Evolutionary conservation across 2,888 invertebrate species (phyloP), one percentile per base, ranked within the genome.

Genomic region (Ophion ellenae): DNA sequence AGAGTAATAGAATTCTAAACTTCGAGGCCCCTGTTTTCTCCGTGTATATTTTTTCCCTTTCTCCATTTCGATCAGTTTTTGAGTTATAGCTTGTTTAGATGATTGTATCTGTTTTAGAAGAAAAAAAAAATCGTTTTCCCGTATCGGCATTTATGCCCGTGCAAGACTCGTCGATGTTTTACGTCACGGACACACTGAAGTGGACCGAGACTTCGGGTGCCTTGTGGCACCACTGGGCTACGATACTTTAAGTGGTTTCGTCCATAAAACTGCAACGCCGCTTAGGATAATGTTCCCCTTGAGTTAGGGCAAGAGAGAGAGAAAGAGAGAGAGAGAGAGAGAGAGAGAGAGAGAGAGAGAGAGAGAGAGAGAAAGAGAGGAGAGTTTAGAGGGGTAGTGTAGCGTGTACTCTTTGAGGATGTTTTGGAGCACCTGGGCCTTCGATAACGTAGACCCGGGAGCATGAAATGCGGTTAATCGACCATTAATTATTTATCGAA

Each of bases 211-310:
- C 66, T 59, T 36, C 45, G 47, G 47, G 17, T 10, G 66, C 36
- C 53, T 32, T 14, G 40, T 24, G 81, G 77, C 83, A 81, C 88
- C 88, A 85, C 87, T 88, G 88, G 20, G 32, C 82, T 86, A 83
- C 91, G 91, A 92, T 91, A 89, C 89, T 83, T 92, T 93, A 93
- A 94, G 94, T 94, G 94, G 91, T 93, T 94, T 93, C 89, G 92
- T 92, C 91, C 93, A 92, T 93, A 93, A 93, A 93, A 89, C 89
- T 91, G 89, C 89, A 91, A 89, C 88, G 90, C 86, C 71, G 57
- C 45, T 81, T 80, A 82, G 74, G 80, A 84, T 83, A 84, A 84
- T 86, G 81, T 85, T 79, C 66, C 45, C 82, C 85, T 85, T 88
- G 83, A 81, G 81, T 69, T 69, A 83, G 77, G 74, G 76, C 28